A percentile compares a stretch with the other conserved stretches of the same genome.
Conservation (phyloP, 2,888 invertebrate species). For the Eledona agricola region DNA sequence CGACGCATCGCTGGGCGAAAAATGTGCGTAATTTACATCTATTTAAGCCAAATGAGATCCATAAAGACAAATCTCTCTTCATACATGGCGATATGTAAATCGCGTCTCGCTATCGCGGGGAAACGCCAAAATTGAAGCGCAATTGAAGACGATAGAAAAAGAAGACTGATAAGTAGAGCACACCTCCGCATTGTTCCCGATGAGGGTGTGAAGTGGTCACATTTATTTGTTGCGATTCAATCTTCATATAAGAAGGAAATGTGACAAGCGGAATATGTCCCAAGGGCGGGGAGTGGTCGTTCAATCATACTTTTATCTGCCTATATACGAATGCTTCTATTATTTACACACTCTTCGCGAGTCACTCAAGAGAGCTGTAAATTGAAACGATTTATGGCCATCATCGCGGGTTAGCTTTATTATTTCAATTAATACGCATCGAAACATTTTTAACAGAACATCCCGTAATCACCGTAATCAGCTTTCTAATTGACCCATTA, state of each 20-base stretch:
- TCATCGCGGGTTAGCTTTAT: constrained; percentile 50
- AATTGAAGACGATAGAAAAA: constrained; percentile 34
- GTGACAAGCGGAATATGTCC: constrained; percentile 61
- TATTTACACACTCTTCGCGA: constrained; percentile 55
- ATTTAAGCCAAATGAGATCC: constrained; percentile 46
- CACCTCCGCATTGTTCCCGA: constrained; percentile 42
- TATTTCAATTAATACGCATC: constrained; percentile 53
- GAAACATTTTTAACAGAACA: constrained; percentile 55
- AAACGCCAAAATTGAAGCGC: constrained; percentile 38
- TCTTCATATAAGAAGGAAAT: constrained; percentile 59
- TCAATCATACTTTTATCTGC: constrained; percentile 61
- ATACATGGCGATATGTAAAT: constrained; percentile 49
- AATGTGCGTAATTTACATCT: constrained; percentile 47
- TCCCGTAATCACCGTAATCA: constrained; percentile 53
- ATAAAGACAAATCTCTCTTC: constrained; percentile 49
- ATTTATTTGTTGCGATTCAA: constrained; percentile 61
- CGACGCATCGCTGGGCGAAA: constrained; percentile 36
- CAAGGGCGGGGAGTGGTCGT: constrained; percentile 54
- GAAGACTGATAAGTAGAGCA: constrained; percentile 32
- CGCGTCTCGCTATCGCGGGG: constrained; percentile 35
- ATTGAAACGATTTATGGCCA: constrained; percentile 59
- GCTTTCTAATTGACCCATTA: constrained; percentile 52
- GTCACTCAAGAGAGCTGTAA: constrained; percentile 52
- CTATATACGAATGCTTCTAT: constrained; percentile 55
- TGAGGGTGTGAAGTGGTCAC: constrained; percentile 59